phyloP scores from a whole-genome alignment of 2,113 vertebrate genomes.

The Physeter macrocephalus region DNA sequence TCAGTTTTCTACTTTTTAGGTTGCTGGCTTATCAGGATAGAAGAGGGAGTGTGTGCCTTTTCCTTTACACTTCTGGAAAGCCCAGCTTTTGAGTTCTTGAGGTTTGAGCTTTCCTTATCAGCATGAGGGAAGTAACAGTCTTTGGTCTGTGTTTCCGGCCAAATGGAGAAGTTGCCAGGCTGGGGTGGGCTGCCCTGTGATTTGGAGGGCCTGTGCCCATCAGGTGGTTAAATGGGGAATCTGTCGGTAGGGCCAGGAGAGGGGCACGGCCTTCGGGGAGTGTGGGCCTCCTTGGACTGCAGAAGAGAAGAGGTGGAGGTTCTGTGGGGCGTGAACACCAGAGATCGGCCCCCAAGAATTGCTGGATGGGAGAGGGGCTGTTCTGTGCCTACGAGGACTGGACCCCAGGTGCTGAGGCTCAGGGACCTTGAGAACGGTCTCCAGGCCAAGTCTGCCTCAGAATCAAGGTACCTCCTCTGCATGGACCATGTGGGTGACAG shows the following conservation, averaged over 20 bases:
- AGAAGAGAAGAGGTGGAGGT: neutral
- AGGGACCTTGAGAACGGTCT: neutral
- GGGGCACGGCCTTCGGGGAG: neutral
- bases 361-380: fast-evolving
- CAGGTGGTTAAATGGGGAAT: neutral
- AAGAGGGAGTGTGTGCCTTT: neutral
- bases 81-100: conserved; percentile 1
- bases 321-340: neutral
- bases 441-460: neutral
- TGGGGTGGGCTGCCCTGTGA: neutral
- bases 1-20: neutral
- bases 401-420: neutral
- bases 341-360: neutral
- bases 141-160: conserved; percentile 45
- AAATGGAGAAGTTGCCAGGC: conserved; percentile 30
- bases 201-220: neutral
- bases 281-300: neutral
- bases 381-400: neutral
- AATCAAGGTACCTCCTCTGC: neutral
- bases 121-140: neutral
- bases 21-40: neutral
- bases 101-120: conserved; percentile 40
- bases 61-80: neutral
- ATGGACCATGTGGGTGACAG: neutral
- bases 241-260: neutral